Evolutionary conservation across 2,888 invertebrate genomes (phyloP).

Genomic region (Odontocerum albicorne): DNA sequence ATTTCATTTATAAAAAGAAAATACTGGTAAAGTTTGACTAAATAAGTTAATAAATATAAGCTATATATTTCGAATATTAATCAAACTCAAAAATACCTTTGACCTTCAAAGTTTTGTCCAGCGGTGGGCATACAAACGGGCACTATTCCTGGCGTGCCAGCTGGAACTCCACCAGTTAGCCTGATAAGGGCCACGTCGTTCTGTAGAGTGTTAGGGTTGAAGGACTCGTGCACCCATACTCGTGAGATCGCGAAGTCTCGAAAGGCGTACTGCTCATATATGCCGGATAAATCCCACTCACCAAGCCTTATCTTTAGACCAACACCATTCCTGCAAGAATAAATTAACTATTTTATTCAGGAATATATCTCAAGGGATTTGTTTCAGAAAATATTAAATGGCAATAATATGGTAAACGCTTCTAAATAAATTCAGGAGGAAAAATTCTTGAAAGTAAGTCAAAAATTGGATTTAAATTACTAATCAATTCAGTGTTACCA

Average conservation of each 20-base stretch:
- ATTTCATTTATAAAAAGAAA: too few species aligned
- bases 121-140: slow-evolving; percentile 62
- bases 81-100: slow-evolving; percentile 52
- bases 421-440: too few species aligned
- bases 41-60: too few species aligned
- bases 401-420: too few species aligned
- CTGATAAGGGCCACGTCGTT: slow-evolving; percentile 82
- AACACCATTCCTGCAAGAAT: slow-evolving; percentile 37
- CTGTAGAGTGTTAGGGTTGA: slow-evolving; percentile 69
- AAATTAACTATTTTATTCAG: too few species aligned
- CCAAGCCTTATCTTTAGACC: slow-evolving; percentile 70
- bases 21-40: too few species aligned
- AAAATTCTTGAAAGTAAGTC: too few species aligned
- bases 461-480: too few species aligned
- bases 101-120: slow-evolving; percentile 51
- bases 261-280: slow-evolving; percentile 65
- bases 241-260: slow-evolving; percentile 62
- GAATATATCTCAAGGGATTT: too few species aligned
- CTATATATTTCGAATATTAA: too few species aligned
- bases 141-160: slow-evolving; percentile 59
- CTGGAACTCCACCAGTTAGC: slow-evolving; percentile 60
- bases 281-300: slow-evolving; percentile 72
- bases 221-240: slow-evolving; percentile 66
- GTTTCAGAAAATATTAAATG: too few species aligned
- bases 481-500: too few species aligned